Base-by-base conservation (phyloP, 1,140 invertebrate genomes). In the Leucophenga varia region DNA sequence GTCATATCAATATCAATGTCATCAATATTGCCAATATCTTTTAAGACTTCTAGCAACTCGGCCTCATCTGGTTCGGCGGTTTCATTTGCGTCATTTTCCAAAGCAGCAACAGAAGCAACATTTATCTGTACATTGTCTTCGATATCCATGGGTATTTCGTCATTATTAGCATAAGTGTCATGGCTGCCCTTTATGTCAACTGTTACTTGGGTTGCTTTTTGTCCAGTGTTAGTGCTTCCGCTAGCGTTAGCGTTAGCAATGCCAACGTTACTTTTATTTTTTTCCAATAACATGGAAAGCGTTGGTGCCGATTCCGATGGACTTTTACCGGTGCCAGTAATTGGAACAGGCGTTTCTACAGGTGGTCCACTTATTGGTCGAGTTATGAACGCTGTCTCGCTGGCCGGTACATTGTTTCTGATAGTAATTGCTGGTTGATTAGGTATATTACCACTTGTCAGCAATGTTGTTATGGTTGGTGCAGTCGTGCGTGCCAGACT, bases 281-380 rank as follows among this genome's bases (percentile, higher is more conserved):
- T 80, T 54, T 86, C 84, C n/a, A 86, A 59, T 6, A 86, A 65
- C 77, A 84, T 82, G 0, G 84, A 85, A 0, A 86, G 64, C 0
- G 85, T 86, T 0, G 85, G 84, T 1, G 84, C 84, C 0, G 80
- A 80, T 2, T 80, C 80, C 1, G 84, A 85, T 0, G 84, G 83
- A 18, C 82, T 78, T 46, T 25, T 61, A 7, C 59, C 47, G 6
- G 35, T 17, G 17, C 47, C 46, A 0, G 47, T 51, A 18, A 47
- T 52, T 9, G 63, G 48, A 7, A 28, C 36, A 8, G 44, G 16
- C 0, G 37, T 37, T 18, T 70, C 43, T 5, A 49, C 25, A 6
- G 64, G 61, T 1, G 65, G 67, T 3, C 61, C 64, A 37, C 52
- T 69, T 8, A 69, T 71, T 0, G 64, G 61, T 13, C 64, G 50